Base-by-base conservation (phyloP, 2,888 invertebrate species). In the Synanthedon myopaeformis region DNA sequence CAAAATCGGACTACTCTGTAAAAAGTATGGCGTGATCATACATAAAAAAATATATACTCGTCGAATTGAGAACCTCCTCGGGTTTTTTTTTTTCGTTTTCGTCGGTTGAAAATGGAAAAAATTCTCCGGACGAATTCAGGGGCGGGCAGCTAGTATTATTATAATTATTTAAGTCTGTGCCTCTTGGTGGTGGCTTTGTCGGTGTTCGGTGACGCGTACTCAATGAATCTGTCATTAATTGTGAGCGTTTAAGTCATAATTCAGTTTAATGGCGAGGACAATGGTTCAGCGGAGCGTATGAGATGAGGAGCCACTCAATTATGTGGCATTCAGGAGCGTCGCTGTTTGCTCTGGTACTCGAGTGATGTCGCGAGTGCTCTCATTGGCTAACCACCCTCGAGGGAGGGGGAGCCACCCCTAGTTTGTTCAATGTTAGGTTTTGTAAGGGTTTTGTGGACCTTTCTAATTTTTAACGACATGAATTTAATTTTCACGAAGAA, bases 231-330 rank as follows among this genome's bases (percentile, higher is more conserved):
- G 63, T 75, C 70, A 74, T 82, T 79, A 80, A 81, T 78, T 79
- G 66, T 65, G 65, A 72, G 67, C 81, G 75, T 80, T 83, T 82
- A 79, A 70, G 65, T 72, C 68, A 76, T 82, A 83, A 85, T 83
- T 82, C 35, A 75, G 73, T 74, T 65, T 75, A 76, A 80, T 79
- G 79, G 79, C 67, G 67, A 64, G 61, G 64, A 83, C 82, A 82
- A 84, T 82, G 69, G 76, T 69, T 70, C 74, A 66, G 66, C 63
- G 61, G 62, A 57, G 59, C 57, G 55, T 67, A 69, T 41, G 41
- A 53, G 60, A 13, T 61, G 58, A 69, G 75, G 72, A 73, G 76
- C 72, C 76, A 76, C 79, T 79, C 76, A 77, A 84, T 85, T 83
- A 82, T 72, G 76, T 74, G 74, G 79, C 76, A 82, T 80, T 83